Evolutionary conservation across 2,888 invertebrate genomes (phyloP).

Genomic region (Acanthoscelides obtectus): DNA sequence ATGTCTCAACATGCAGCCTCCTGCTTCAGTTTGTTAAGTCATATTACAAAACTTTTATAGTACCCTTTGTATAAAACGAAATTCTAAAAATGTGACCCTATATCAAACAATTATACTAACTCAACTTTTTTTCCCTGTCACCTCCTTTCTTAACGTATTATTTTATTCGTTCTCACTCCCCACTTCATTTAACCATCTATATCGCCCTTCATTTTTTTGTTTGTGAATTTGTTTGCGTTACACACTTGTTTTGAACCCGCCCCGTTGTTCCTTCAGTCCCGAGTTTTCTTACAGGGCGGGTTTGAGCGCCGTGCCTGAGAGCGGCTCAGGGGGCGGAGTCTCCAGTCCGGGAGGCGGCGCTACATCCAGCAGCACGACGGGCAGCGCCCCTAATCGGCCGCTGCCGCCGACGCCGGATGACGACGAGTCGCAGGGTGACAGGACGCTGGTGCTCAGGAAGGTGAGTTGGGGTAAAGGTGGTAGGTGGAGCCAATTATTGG

Average conservation of each 20-base stretch:
- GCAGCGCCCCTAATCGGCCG: constrained; percentile 85
- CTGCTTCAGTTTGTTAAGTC: too few species aligned
- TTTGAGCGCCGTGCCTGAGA: constrained; percentile 59
- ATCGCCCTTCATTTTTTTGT: constrained; percentile 15
- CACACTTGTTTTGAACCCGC: constrained; percentile 19
- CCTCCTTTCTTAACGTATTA: neutral
- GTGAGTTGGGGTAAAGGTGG: constrained; percentile 58
- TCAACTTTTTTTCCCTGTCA: constrained; percentile 2
- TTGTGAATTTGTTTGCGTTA: constrained; percentile 21
- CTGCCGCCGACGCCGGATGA: constrained; percentile 94
- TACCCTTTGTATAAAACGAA: too few species aligned
- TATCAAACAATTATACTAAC: neutral
- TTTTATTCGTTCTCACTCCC: constrained; percentile 3
- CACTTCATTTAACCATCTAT: constrained; percentile 10
- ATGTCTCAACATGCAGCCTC: too few species aligned
- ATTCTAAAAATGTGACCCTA: neutral
- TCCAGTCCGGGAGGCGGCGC: constrained; percentile 47
- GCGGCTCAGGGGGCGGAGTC: constrained; percentile 45
- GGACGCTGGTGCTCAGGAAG: constrained; percentile 88
- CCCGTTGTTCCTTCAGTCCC: constrained; percentile 61
- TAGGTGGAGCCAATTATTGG: too few species aligned
- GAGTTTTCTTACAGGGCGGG: constrained; percentile 79
- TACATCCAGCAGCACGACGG: constrained; percentile 40
- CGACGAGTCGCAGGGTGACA: constrained; percentile 70
- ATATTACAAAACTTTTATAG: too few species aligned